phyloP scores from a whole-genome alignment of 2,113 vertebrate genomes.

The Oplegnathus fasciatus region DNA sequence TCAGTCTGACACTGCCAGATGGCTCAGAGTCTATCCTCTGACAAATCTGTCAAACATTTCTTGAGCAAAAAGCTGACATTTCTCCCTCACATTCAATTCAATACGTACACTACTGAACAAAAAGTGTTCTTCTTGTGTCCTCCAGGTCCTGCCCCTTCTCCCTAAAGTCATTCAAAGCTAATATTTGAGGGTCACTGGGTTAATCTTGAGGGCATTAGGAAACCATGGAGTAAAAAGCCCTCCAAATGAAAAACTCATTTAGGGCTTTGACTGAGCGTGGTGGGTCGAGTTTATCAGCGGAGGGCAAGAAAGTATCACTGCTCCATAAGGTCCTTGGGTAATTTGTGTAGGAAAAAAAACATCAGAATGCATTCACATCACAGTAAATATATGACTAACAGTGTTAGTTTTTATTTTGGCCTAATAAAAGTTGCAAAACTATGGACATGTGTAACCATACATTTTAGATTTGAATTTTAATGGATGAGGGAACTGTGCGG shows the following conservation, averaged over 20 bases:
- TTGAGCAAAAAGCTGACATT: not conserved
- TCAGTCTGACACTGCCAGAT: slow-evolving; percentile 17
- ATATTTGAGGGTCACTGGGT: slow-evolving; percentile 77
- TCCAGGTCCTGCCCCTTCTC: slow-evolving; percentile 21
- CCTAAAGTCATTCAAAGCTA: slow-evolving; percentile 65
- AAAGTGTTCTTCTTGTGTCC: slow-evolving; percentile 24
- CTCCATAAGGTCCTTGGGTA: slow-evolving; percentile 16
- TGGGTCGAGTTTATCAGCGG: slow-evolving; percentile 58
- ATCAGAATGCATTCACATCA: not conserved
- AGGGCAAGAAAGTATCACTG: slow-evolving; percentile 41
- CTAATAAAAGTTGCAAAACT: not conserved
- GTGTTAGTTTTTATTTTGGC: not conserved
- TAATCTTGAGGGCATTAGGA: slow-evolving; percentile 70
- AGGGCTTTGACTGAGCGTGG: slow-evolving; percentile 52
- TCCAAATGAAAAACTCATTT: slow-evolving; percentile 76
- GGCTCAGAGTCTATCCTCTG: not conserved
- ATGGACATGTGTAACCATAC: not conserved
- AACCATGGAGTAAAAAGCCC: slow-evolving; percentile 55
- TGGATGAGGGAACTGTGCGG: not conserved
- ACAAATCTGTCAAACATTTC: slow-evolving; percentile 18
- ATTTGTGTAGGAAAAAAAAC: not conserved
- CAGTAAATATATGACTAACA: not conserved
- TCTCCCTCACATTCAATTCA: not conserved
- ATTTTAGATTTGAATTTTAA: not conserved
- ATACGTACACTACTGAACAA: not conserved